Base-by-base conservation (phyloP, 2,797 vertebrate species). In the Masticophis lateralis region DNA sequence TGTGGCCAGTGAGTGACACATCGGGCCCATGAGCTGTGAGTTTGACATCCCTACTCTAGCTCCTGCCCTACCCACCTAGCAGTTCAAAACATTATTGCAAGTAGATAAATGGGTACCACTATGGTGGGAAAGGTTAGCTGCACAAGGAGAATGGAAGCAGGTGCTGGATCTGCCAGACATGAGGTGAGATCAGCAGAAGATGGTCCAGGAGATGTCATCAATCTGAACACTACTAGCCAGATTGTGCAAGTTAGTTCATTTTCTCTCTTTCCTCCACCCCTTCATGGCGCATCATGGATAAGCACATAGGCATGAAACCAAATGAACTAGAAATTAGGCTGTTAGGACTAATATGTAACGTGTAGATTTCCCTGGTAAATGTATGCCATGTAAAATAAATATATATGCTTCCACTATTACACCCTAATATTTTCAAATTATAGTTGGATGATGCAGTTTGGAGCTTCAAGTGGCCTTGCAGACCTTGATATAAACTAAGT, bases 21-120 rank as follows among this genome's bases (percentile, higher is more conserved):
- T 59, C 57, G 1, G 57, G 16, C 5, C 57, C 0, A 0, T 0
- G 1, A 59, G 18, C 18, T 22, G 57, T 2, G 0, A 59, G 5
- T 59, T 59, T 59, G 18, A 20, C 57, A 20, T 7, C 57, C 57
- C 57, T 59, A 18, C 5, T 59, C 57, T 66, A 66, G 5, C 28
- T n/a, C 61, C 28, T 14, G 28, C 4, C 12, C 12, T n/a, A 1
- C 12, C 12, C 63, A 66, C 28, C 28, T 66, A 66, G 28, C 28
- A n/a, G 63, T n/a, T n/a, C 12, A n/a, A 66, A 66, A 66, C 11
- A 12, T 63, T 63, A 28, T 63, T n/a, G 61, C 11, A 66, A 66
- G 12, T 28, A 66, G 61, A 66, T 66, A 66, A 66, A n/a, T 66
- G 63, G 28, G 12, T n/a, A 63, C 28, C 28, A 66, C 28, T 66